Percentiles rank a stretch among this genome's conserved stretches.
Conservation (phyloP, 2,888 invertebrate genomes). For the Monopis laevigella region DNA sequence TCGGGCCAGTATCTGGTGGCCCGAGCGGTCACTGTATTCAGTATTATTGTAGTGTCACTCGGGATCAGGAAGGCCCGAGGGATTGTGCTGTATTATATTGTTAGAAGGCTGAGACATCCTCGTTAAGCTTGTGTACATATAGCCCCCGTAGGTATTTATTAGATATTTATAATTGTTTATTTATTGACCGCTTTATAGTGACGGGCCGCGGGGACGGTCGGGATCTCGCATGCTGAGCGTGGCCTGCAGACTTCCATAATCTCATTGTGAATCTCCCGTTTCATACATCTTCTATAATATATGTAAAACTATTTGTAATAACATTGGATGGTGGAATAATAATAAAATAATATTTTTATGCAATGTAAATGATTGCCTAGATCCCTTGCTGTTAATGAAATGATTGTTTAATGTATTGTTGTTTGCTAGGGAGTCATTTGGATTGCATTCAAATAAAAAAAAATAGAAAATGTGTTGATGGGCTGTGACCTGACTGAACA, state of each 20-base stretch:
- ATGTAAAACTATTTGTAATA: slow-evolving; percentile 36
- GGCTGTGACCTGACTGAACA: slow-evolving; percentile 34
- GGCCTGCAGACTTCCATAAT: slow-evolving; percentile 51
- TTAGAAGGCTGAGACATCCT: slow-evolving; percentile 58
- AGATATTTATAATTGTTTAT: slow-evolving; percentile 69
- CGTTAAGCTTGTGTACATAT: slow-evolving; percentile 62
- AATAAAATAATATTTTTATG: too few species aligned
- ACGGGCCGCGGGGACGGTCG: slow-evolving; percentile 32
- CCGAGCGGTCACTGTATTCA: slow-evolving; percentile 36
- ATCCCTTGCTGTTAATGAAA: too few species aligned
- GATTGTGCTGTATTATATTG: slow-evolving; percentile 64
- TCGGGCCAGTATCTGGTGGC: too few species aligned
- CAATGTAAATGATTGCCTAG: too few species aligned
- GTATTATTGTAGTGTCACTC: slow-evolving; percentile 26
- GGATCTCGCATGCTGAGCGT: too few species aligned
- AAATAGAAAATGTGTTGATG: slow-evolving; percentile 50
- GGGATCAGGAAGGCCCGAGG: slow-evolving; percentile 43
- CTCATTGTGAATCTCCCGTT: slow-evolving; percentile 62
- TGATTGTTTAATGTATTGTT: slow-evolving; percentile 5
- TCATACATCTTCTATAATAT: slow-evolving; percentile 21
- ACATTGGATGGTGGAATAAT: slow-evolving; percentile 62
- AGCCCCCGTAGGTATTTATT: slow-evolving; percentile 67
- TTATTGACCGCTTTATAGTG: slow-evolving; percentile 68
- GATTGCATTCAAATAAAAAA: slow-evolving; percentile 43
- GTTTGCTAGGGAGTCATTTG: slow-evolving; percentile 21